phyloP scores from a whole-genome alignment of 2,888 invertebrate genomes.

The Cyrtodaria siliqua region DNA sequence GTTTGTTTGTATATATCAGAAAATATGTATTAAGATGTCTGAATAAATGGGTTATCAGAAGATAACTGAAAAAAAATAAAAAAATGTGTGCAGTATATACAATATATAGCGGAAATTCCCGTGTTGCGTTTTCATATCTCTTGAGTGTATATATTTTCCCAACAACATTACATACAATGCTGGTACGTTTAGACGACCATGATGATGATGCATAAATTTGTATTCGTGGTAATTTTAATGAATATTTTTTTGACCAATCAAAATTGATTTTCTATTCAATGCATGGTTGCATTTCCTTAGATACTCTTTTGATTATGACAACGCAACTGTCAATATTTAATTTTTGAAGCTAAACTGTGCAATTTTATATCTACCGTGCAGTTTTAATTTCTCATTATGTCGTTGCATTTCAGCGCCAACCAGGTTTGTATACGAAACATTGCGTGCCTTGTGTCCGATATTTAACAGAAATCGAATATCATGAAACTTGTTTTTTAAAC shows the following conservation, averaged over 20 bases:
- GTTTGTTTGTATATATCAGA: no score
- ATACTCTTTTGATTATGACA: conserved; percentile 60
- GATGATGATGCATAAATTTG: no score
- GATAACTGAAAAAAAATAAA: no score
- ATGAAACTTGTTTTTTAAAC: not conserved
- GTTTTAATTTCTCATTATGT: conserved; percentile 55
- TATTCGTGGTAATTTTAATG: no score
- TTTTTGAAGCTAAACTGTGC: conserved; percentile 4
- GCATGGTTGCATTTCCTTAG: conserved; percentile 55
- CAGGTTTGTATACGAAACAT: conserved; percentile 70
- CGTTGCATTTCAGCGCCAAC: conserved; percentile 80
- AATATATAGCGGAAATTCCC: no score
- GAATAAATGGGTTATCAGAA: no score
- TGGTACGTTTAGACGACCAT: no score
- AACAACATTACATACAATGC: no score
- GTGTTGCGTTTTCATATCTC: no score
- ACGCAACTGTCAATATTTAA: conserved; percentile 27
- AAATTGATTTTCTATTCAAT: not conserved
- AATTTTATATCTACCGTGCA: conserved; percentile 13
- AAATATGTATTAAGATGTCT: no score
- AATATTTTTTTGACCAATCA: conserved; percentile 1
- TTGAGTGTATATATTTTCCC: no score
- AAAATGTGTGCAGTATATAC: no score
- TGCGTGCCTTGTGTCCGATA: not conserved
- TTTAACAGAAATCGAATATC: not conserved